Evolutionary conservation across 2,113 vertebrate genomes (phyloP), one percentile per base, ranked within the genome.

Genomic region (Amia ocellicauda): DNA sequence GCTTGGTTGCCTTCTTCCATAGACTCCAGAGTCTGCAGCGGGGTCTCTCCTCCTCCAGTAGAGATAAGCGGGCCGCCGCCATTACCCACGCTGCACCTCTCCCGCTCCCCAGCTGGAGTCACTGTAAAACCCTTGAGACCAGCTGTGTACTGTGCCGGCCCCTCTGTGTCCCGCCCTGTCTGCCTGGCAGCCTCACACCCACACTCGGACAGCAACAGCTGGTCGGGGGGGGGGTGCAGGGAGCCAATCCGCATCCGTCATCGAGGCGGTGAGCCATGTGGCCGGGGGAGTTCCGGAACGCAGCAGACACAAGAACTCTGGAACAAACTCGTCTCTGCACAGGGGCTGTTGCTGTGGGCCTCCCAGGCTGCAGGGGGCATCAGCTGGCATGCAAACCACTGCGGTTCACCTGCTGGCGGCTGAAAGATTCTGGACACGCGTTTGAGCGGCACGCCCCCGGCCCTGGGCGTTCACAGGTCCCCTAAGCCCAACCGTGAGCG

Each of bases 1-100:
- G 88, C 76, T 88, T 72, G 76, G 77, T 79, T 80, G 82, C 71
- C 73, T 55, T 71, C 80, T 83, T 68, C 79, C 77, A 72, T 77
- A 9, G 51, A 64, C 74, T 77, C 71, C 64, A 41, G 62, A 64
- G 62, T 41, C 66, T 70, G 56, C 49, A 54, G 55, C 63, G 53
- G 42, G 53, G 58, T 52, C 47, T 62, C 69, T 19, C 58, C 45
- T 59, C 50, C 43, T 40, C 70, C 68, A 70, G 66, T n/a, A n/a
- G n/a, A n/a, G n/a, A n/a, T 36, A 36, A 36, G 31, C 4, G 4
- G 10, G 4, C 31, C 31, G 4, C 31, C 31, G 31, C 40, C 51
- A 24, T 41, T 51, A 11, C 20, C 16, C 23, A 26, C 11, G 4
- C 49, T 19, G 10, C 59, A 19, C 60, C 29, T 53, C 29, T 62